Evolutionary conservation across 1,140 invertebrate genomes (phyloP), one percentile per base, ranked within the genome.

Genomic region (Archegozetes longisetosus): DNA sequence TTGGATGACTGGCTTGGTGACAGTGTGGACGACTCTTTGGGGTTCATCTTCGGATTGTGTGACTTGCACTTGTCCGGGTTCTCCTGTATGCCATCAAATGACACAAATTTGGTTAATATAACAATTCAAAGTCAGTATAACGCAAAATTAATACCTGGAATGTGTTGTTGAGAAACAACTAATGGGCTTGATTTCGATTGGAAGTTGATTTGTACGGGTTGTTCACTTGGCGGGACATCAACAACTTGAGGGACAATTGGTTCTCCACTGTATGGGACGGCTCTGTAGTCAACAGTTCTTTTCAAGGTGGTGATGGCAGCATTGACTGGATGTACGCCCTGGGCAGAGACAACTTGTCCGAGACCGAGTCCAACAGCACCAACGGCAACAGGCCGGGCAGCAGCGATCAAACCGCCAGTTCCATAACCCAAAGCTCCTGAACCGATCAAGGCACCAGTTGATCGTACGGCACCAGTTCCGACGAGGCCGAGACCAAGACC

Each of bases 111-210:
- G 24, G 26, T 53, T 53, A 53, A 24, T 12, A 12, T 26, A 53
- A 20, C 25, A n/a, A 20, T 51, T n/a, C 20, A 22, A 22, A n/a
- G 9, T 24, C 9, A 22, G 6, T 51, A n/a, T 20, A 51, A 20
- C 6, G 9, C 6, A 6, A 22, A 25, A 23, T 12, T 25, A 13
- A 24, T 26, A 53, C 52, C 52, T 3, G 52, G 52, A 27, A 53
- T 53, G 52, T 53, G 52, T 27, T 53, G 23, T 47, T 53, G 28
- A 13, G 55, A 53, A 51, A 57, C 55, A 24, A 22, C 26, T 28
- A 57, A 57, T 9, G 40, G 40, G 12, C n/a, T 53, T n/a, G 55
- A 57, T 27, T 57, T 53, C n/a, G 55, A 57, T 23, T 24, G 14
- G 26, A 57, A 57, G 55, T 49, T 53, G 40, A 57, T 50, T n/a